Percentiles rank a stretch among this genome's conserved stretches.
Conservation (phyloP, 2,113 vertebrate genomes). For the Trachemys scripta region DNA sequence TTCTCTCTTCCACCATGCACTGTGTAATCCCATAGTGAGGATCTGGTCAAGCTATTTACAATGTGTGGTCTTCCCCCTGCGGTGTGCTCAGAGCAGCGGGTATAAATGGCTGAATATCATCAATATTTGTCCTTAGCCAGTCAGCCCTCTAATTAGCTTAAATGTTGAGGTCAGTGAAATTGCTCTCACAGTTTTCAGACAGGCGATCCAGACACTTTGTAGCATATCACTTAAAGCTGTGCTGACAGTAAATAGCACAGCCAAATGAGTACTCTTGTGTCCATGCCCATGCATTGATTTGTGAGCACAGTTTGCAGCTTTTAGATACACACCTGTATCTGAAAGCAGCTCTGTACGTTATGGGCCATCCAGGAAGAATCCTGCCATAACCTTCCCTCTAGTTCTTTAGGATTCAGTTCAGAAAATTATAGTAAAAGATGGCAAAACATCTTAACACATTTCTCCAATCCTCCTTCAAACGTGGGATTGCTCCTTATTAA, state of each 20-base stretch:
- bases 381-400: not conserved
- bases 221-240: not conserved
- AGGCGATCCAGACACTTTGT: not conserved
- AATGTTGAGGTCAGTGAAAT: conserved; percentile 37
- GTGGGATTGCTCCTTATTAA: not conserved
- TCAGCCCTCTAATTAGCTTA: conserved; percentile 22
- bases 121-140: not conserved
- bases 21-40: conserved; percentile 37
- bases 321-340: not conserved
- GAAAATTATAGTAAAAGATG: not conserved
- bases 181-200: not conserved
- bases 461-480: not conserved
- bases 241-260: not conserved
- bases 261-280: not conserved
- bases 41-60: conserved; percentile 11
- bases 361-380: not conserved
- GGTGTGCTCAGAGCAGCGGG: not conserved
- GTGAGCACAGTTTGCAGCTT: not conserved
- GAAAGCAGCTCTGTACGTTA: not conserved
- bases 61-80: conserved; percentile 25
- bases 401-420: not conserved
- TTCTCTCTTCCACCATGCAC: conserved; percentile 39
- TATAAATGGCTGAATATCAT: not conserved
- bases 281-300: not conserved
- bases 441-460: not conserved